Base-by-base conservation (phyloP, 2,888 invertebrate species). In the Alloplasta piceator region DNA sequence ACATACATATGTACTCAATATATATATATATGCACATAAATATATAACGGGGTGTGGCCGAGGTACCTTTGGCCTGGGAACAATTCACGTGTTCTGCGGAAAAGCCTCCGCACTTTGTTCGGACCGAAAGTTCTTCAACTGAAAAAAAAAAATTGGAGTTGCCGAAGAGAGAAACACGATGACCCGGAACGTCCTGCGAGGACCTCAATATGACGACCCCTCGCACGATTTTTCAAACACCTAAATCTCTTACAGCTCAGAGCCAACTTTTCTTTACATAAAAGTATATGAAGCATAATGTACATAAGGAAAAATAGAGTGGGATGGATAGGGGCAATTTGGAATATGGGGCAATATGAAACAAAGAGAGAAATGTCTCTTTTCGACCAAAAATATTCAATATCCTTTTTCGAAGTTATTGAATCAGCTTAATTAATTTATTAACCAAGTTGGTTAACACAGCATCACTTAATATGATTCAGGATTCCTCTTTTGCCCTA, bases 211-310 rank as follows among this genome's bases (percentile, higher is more conserved):
- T 38, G 48, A 46, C 46, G 48, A 46, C 46, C 56, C 38, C 26
- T 50, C 41, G 41, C 36, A 70, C 46, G 58, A 38, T 58, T 43
- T 52, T 76, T 46, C 36, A 68, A 68, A 68, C 63, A 52, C 60
- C 67, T 67, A 70, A 70, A 76, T 76, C 70, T 70, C 16, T 46
- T 39, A 60, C n/a, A 46, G 58, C 43, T n/a, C 4, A 58, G n/a
- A 52, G 14, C 10, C 12, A 55, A 75, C 50, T 61, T 60, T 75
- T 61, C 52, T 52, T 12, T 36, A 9, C 26, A 10, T 12, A 60
- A 46, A 39, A 52, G n/a, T 61, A 61, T 52, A 72, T 43, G 26
- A 26, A 26, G 3, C 26, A 26, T 26, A 26, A 26, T 26, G 26
- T 26, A 26, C 26, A 26, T 26, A 26, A 26, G 26, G 26, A 3